Evolutionary conservation across 2,888 invertebrate genomes (phyloP).

Genomic region (Malthinus seriepunctatus): DNA sequence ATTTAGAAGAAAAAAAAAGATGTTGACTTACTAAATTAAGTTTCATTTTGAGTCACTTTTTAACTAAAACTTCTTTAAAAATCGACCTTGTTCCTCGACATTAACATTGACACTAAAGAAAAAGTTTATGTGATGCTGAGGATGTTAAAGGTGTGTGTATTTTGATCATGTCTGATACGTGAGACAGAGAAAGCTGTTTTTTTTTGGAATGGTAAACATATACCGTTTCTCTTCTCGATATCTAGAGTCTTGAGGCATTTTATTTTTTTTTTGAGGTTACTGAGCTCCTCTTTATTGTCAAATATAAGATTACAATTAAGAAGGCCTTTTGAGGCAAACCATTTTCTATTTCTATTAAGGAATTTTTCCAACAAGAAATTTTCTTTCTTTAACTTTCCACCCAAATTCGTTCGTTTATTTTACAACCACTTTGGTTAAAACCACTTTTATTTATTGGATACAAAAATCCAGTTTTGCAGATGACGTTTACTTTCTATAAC

Average conservation of each 20-base stretch:
- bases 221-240: constrained; percentile 8
- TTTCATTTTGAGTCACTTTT: constrained; percentile 8
- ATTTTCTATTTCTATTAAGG: too few species aligned
- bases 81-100: constrained; percentile 42
- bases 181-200: constrained; percentile 21
- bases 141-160: neutral
- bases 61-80: neutral
- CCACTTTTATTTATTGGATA: constrained; percentile 1
- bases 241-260: neutral
- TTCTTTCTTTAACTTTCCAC: too few species aligned
- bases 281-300: too few species aligned
- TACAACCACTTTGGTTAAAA: neutral
- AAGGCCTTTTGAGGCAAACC: too few species aligned
- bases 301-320: too few species aligned
- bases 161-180: neutral
- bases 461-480: constrained; percentile 17
- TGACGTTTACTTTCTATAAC: constrained; percentile 23
- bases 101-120: constrained; percentile 51
- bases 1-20: too few species aligned
- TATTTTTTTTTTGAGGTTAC: neutral
- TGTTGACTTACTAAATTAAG: constrained; percentile 20
- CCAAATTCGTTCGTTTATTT: neutral
- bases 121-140: constrained; percentile 38
- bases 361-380: too few species aligned
- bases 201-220: neutral